Evolutionary conservation across 1,140 invertebrate species (phyloP).

Genomic region (Drosophila pseudoobscura): DNA sequence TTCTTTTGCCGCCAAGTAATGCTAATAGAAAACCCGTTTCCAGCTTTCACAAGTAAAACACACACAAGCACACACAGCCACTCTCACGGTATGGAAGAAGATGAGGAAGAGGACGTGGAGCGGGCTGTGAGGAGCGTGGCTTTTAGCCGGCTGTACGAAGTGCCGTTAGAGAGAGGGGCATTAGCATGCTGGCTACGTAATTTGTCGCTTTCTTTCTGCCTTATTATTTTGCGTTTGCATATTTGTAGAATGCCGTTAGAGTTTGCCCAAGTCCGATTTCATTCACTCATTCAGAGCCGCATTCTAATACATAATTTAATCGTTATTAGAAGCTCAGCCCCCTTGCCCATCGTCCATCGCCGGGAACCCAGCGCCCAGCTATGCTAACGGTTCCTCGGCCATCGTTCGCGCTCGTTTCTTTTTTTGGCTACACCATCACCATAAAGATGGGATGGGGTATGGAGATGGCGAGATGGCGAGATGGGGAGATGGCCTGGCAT

Average conservation of each 20-base stretch:
- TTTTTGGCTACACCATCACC: constrained; percentile 37
- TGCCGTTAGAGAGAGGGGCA: constrained; percentile 62
- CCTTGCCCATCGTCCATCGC: no score
- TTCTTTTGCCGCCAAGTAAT: constrained; percentile 71
- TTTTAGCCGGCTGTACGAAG: constrained; percentile 73
- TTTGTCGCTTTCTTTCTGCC: constrained; percentile 72
- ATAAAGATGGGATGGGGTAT: constrained; percentile 16
- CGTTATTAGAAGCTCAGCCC: no score
- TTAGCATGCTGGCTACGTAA: constrained; percentile 77
- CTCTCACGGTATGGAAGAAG: background rate
- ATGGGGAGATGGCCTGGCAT: constrained; percentile 44
- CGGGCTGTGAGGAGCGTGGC: background rate
- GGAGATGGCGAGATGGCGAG: no score
- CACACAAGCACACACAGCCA: background rate
- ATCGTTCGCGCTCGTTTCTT: constrained; percentile 24
- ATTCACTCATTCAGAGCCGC: constrained; percentile 55
- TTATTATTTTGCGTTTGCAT: constrained; percentile 43
- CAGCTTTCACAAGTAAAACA: constrained; percentile 73
- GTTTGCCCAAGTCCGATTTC: constrained; percentile 61
- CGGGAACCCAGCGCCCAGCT: background rate
- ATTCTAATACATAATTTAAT: constrained; percentile 30
- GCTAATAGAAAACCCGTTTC: constrained; percentile 58
- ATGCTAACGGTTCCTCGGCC: constrained; percentile 47
- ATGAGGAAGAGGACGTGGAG: constrained; percentile 23
- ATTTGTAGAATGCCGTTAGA: constrained; percentile 65